Evolutionary conservation across 1,140 invertebrate species (phyloP), one percentile per base, ranked within the genome.

Genomic region (Drosophila nigrodunni): DNA sequence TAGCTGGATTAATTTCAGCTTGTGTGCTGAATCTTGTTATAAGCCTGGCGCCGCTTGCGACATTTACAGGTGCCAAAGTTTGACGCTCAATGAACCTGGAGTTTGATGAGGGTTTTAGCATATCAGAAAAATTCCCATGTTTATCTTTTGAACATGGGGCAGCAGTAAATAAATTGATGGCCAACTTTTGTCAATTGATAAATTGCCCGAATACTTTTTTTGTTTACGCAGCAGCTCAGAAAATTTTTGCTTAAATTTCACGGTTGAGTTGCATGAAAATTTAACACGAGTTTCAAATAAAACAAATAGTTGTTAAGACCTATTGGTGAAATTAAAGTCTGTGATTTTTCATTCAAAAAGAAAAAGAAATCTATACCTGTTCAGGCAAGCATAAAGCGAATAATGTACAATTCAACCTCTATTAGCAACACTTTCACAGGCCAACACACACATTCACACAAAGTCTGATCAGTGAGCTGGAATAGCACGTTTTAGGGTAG

Each of bases 1-100:
- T 65, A 44, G 39, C 44, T 54, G 67, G 47, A 64, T 69, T 77
- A 57, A 78, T 76, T 78, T 76, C 58, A 44, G 71, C 60, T 61
- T 44, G 46, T 59, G 70, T 58, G 52, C 54, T 35, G 62, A 67
- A 50, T 35, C 70, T 43, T 73, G 70, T 67, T 59, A 52, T 52
- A 52, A 73, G 25, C 39, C 9, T 44, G 62, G 62, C 64, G 37
- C 64, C 64, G 30, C 25, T 54, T 73, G 70, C 21, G 64, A 68
- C 64, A 35, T 73, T 60, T 54, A 41, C 44, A 74, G 71, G 57
- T 69, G 57, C 21, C 49, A 60, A 68, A 73, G 46, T 73, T 68
- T 60, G 13, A 37, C 39, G 39, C 18, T 25, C 41, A 39, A 41
- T 30, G 60, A 25, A 10, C 15, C 13, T 44, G 25, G n/a, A 39